Conservation (phyloP, 1,140 invertebrate species). For the Rhyzopertha dominica region DNA sequence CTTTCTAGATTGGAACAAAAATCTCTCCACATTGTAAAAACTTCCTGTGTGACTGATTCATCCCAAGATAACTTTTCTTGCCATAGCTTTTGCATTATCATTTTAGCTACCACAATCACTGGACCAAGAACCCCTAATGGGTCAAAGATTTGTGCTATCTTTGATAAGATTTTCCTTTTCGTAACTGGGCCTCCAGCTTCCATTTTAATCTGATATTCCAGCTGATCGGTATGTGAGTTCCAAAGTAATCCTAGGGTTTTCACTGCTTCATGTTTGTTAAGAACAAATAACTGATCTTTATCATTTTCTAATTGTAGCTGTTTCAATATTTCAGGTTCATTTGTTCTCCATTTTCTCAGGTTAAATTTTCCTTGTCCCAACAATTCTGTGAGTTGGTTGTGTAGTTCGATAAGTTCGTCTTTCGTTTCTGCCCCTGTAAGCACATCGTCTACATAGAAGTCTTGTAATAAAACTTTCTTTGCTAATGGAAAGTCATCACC, state of each 20-base stretch:
- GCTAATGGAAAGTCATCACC: constrained; percentile 30
- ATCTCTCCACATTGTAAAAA: constrained; percentile 22
- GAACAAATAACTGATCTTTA: not conserved
- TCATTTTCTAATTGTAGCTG: not conserved
- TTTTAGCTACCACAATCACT: constrained; percentile 40
- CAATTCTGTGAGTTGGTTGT: constrained; percentile 24
- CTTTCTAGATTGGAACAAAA: not conserved
- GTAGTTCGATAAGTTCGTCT: constrained; percentile 23
- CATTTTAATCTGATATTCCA: constrained; percentile 29
- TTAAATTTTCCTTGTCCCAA: constrained; percentile 21
- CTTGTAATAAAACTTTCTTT: constrained; percentile 26
- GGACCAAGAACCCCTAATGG: constrained; percentile 43
- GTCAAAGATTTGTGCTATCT: constrained; percentile 41
- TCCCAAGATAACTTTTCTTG: constrained; percentile 41
- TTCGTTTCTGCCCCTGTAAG: constrained; percentile 36
- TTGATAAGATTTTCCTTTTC: constrained; percentile 11
- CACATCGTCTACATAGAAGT: constrained; percentile 49
- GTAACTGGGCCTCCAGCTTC: constrained; percentile 22
- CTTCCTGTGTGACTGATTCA: constrained; percentile 27
- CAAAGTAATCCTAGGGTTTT: constrained; percentile 42
- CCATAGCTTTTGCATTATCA: constrained; percentile 45
- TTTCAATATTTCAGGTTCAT: constrained; percentile 13
- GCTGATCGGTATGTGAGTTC: constrained; percentile 31
- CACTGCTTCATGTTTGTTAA: not conserved
- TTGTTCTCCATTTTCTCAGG: constrained; percentile 27